Evolutionary conservation across 1,140 invertebrate species (phyloP).

Genomic region (Penaeus chinensis): DNA sequence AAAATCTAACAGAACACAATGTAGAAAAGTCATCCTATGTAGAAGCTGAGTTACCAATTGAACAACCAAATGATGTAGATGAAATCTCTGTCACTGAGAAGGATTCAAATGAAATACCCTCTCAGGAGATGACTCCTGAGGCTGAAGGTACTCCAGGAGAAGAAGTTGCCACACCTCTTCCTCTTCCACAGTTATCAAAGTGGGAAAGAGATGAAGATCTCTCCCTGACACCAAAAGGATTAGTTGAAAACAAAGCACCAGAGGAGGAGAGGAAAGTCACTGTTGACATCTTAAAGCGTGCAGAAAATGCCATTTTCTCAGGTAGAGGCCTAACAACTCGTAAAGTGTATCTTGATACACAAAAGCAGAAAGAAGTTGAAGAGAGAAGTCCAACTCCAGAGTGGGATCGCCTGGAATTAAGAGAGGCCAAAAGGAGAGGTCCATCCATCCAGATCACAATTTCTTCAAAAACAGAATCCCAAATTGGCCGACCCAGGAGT

Average conservation of each 20-base stretch:
- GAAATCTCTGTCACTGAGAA: constrained; percentile 4
- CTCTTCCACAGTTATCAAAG: constrained; percentile 83
- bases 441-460: constrained; percentile 59
- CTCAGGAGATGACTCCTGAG: background rate
- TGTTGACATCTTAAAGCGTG: constrained; percentile 77
- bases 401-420: constrained; percentile 48
- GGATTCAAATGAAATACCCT: constrained; percentile 5
- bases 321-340: constrained; percentile 36
- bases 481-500: constrained; percentile 47
- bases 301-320: constrained; percentile 53
- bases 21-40: background rate
- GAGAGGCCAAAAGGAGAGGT: constrained; percentile 54
- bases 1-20: constrained; percentile 64
- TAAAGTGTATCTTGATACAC: constrained; percentile 46
- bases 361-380: constrained; percentile 44
- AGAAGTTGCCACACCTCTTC: constrained; percentile 72
- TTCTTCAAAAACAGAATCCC: constrained; percentile 58
- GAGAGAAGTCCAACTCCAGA: constrained; percentile 55
- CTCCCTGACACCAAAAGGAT: constrained; percentile 25
- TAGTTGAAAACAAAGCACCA: constrained; percentile 63
- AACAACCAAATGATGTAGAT: background rate
- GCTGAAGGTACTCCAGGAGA: constrained; percentile 60
- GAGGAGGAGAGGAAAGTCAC: constrained; percentile 78
- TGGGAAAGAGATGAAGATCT: constrained; percentile 84
- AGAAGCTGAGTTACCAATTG: too few relatives aligned